These are phyloP conservation scores for Sciurus carolinensis DNA, from an alignment of 2,797 vertebrate genomes.

Conservation along the genomic window DNA sequence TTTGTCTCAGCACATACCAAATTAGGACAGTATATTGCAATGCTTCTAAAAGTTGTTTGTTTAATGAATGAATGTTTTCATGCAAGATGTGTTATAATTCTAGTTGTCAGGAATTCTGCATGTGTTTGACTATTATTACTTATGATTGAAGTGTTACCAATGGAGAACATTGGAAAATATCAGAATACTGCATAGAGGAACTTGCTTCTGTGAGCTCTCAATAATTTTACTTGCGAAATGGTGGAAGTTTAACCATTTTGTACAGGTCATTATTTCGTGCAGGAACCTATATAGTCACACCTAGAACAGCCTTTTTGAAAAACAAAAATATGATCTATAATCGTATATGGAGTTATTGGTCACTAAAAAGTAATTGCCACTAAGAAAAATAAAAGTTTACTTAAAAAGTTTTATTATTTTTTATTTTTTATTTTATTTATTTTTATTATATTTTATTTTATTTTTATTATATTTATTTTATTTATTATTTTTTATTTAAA, in stretches of 20 bases:
- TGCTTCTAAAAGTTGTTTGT: neutral
- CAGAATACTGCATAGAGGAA: neutral
- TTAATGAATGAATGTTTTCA: neutral
- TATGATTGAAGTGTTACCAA: neutral
- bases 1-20: neutral
- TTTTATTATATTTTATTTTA: too few relatives aligned
- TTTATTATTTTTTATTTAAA: too few relatives aligned
- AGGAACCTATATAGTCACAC: neutral
- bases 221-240: neutral
- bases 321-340: neutral
- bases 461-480: too few relatives aligned
- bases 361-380: neutral
- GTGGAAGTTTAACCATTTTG: neutral
- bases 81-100: neutral
- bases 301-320: neutral
- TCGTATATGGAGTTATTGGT: neutral
- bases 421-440: too few relatives aligned
- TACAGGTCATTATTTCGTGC: neutral
- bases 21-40: neutral
- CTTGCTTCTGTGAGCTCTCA: neutral
- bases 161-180: neutral
- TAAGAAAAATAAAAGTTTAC: neutral
- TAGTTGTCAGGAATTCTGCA: neutral
- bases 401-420: neutral
- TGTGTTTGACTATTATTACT: neutral